A percentile compares a stretch with the other conserved stretches of the same genome.
phyloP scores from a whole-genome alignment of 2,888 invertebrate species.

The Stenurella melanura region DNA sequence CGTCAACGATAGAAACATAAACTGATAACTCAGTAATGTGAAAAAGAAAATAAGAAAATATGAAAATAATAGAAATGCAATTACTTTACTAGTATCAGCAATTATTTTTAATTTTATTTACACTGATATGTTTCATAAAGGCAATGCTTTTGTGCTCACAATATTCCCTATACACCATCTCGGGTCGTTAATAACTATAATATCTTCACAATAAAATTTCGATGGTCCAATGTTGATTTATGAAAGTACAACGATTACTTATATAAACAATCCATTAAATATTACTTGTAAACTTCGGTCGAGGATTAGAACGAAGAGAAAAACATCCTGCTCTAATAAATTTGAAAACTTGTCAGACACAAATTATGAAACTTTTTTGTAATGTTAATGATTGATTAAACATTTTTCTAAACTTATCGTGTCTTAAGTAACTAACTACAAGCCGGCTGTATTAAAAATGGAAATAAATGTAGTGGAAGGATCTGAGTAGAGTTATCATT shows the following conservation, averaged over 20 bases:
- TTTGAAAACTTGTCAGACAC: slow-evolving; percentile 5
- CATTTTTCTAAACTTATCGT: not conserved
- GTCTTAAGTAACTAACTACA: not conserved
- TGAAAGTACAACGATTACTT: slow-evolving; percentile 2
- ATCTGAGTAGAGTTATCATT: not conserved
- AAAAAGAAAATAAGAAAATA: no score
- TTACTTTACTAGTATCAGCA: no score
- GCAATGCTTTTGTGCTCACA: not conserved
- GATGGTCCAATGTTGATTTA: not conserved
- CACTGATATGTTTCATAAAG: no score
- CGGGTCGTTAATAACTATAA: not conserved
- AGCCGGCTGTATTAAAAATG: not conserved
- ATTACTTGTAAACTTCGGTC: not conserved
- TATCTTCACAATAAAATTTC: not conserved
- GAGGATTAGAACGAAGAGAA: not conserved
- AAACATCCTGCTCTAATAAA: not conserved
- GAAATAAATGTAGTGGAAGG: not conserved
- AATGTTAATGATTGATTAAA: slow-evolving; percentile 24
- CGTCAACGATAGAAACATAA: no score
- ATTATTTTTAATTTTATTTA: no score
- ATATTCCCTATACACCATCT: not conserved
- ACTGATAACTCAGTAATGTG: no score
- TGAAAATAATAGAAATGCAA: no score
- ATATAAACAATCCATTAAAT: slow-evolving; percentile 1
- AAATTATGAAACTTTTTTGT: slow-evolving; percentile 1